Base-by-base conservation (phyloP, 2,888 invertebrate genomes). In the Ypsolopha scabrella region DNA sequence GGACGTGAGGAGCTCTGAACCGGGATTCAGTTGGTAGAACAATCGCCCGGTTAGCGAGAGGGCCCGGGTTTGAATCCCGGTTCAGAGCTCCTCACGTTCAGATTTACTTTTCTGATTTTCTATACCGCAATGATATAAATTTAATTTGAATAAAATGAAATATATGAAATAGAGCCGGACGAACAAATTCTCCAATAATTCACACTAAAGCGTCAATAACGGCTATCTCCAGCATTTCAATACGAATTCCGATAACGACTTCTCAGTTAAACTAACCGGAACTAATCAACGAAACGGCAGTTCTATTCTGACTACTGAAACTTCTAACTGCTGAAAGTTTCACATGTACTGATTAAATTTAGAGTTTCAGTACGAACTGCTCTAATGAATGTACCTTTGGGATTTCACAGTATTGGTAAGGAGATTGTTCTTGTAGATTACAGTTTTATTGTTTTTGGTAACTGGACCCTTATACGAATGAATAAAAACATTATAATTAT, bases 231-330 rank as follows among this genome's bases (percentile, higher is more conserved):
- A 34, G 9, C 24, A 45, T 45, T 10, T 34, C 47, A 10, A 68
- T 65, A 60, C 60, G 60, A 58, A 69, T 68, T 65, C 65, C 65
- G 65, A 74, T 73, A 72, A 67, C 65, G 58, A 61, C 51, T 9
- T 45, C 33, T 71, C 66, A 66, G 68, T 72, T 67, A 65, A 72
- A 75, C 72, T 72, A 70, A 69, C 68, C 73, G 71, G 71, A 73
- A 75, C 75, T 72, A 78, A 77, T 76, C 76, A 76, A 71, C 72
- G 51, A 63, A 60, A 60, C 61, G 62, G 63, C 65, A 62, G 62
- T 58, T 60, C 13, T 54, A 58, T 58, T 46, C 52, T 45, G 55
- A 54, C 54, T 54, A 55, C 55, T 56, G 54, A n/a, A 9, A 46
- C 24, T 14, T 45, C n/a, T 33, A 45, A 41, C 14, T 41, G 7